phyloP scores from a whole-genome alignment of 2,797 vertebrate genomes.

The Neopelma chrysocephalum region DNA sequence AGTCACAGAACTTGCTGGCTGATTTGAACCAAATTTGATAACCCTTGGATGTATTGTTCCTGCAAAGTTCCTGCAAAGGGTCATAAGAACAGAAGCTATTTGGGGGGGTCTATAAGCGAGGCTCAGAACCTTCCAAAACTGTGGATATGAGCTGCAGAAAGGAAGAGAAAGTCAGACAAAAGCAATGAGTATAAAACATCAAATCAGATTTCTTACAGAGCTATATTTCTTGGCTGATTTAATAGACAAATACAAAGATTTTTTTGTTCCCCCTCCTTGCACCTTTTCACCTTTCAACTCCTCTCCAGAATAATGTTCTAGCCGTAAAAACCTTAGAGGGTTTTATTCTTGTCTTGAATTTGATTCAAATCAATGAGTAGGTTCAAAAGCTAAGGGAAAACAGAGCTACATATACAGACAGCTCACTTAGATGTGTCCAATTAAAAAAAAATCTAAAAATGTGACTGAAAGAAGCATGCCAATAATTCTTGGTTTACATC shows the following conservation, averaged over 20 bases:
- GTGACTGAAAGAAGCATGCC: background rate
- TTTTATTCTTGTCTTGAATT: background rate
- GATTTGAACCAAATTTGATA: conserved; percentile 20
- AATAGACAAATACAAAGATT: background rate
- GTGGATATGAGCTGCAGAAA: background rate
- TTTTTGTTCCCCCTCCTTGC: background rate
- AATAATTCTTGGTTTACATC: background rate
- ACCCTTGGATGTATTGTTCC: background rate
- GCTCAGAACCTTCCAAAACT: background rate
- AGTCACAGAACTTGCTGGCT: background rate
- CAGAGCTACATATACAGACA: background rate
- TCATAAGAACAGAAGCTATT: background rate
- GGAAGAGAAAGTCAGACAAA: background rate
- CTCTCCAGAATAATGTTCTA: background rate
- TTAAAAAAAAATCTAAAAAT: background rate
- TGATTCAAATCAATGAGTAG: background rate
- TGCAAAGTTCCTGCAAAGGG: background rate
- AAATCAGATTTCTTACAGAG: background rate
- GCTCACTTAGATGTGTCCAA: background rate
- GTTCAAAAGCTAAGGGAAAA: background rate
- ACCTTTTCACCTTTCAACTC: background rate
- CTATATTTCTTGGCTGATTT: background rate
- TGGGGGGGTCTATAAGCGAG: background rate
- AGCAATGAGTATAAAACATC: background rate
- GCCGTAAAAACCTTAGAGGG: background rate